These are phyloP conservation scores for Lasioglossum calceatum DNA, from an alignment of 2,888 invertebrate species.

Conservation along the genomic window DNA sequence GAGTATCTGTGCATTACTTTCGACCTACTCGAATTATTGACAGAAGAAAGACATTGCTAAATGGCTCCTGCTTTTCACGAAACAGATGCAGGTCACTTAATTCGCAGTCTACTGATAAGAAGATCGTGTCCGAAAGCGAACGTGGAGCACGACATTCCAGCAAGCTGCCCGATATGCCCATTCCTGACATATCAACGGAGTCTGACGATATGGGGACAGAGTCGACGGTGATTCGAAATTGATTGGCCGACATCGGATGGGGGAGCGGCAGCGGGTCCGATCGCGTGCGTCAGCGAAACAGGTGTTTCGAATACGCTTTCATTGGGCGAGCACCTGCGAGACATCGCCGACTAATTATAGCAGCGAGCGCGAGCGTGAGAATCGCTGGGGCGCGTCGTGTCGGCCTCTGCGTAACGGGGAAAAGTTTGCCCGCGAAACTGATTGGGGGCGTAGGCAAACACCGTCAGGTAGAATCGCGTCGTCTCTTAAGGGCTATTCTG, in stretches of 20 bases:
- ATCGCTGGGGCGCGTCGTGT: conserved; percentile 6
- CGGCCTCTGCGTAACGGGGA: background rate
- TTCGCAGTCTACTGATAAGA: background rate
- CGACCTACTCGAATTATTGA: background rate
- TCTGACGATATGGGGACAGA: background rate
- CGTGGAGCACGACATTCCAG: background rate
- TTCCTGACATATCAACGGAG: background rate
- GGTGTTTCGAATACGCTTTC: conserved; percentile 64
- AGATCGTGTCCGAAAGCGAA: background rate
- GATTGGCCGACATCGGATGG: background rate
- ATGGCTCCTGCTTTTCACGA: background rate
- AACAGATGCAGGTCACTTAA: background rate
- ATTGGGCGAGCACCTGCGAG: conserved; percentile 61
- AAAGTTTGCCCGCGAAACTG: conserved; percentile 26
- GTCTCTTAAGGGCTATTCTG: background rate
- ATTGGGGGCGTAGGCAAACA: conserved; percentile 10
- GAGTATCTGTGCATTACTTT: background rate
- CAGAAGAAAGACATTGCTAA: background rate
- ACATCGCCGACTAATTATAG: conserved; percentile 61
- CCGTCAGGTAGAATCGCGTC: background rate
- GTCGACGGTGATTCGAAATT: conserved; percentile 7
- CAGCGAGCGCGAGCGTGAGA: conserved; percentile 27
- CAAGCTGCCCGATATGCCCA: background rate
- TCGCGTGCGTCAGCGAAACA: conserved; percentile 48
- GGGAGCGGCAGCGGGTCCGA: background rate